Conservation (phyloP, 2,797 vertebrate genomes). For the Manis pentadactyla region DNA sequence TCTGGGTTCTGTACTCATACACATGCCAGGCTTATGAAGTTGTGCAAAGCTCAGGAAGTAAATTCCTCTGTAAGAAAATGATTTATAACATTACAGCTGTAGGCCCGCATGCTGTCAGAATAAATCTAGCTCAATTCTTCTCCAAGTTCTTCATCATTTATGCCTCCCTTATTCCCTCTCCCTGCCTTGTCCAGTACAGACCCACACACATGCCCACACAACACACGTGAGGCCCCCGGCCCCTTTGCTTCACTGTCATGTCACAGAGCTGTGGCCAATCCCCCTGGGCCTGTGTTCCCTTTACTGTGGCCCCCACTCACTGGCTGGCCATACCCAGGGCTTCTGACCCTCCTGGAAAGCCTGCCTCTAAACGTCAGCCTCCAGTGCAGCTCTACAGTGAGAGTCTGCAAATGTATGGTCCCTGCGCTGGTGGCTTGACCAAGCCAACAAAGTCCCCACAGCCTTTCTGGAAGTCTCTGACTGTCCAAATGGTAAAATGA, state of each 20-base stretch:
- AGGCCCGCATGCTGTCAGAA: background rate
- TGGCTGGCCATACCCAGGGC: background rate
- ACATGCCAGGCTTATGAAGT: constrained; percentile 36
- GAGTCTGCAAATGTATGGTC: background rate
- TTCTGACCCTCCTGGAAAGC: background rate
- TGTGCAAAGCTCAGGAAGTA: constrained; percentile 44
- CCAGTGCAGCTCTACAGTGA: fast-evolving
- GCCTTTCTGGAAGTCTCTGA: background rate
- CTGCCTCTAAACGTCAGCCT: background rate
- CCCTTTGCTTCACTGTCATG: background rate
- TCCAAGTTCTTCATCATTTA: constrained; percentile 17
- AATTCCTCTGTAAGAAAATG: constrained; percentile 60
- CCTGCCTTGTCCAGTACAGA: background rate
- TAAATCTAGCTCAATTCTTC: constrained; percentile 49
- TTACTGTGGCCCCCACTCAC: background rate
- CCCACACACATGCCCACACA: background rate
- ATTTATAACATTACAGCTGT: background rate
- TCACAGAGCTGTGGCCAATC: background rate
- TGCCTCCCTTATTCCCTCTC: background rate
- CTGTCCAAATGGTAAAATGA: background rate
- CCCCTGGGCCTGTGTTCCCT: background rate
- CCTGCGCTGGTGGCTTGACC: background rate
- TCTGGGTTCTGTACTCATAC: constrained; percentile 52
- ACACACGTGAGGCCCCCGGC: background rate
- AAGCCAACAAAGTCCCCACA: background rate